Evolutionary conservation across 1,140 invertebrate genomes (phyloP).

Genomic region (Latrodectus geometricus): DNA sequence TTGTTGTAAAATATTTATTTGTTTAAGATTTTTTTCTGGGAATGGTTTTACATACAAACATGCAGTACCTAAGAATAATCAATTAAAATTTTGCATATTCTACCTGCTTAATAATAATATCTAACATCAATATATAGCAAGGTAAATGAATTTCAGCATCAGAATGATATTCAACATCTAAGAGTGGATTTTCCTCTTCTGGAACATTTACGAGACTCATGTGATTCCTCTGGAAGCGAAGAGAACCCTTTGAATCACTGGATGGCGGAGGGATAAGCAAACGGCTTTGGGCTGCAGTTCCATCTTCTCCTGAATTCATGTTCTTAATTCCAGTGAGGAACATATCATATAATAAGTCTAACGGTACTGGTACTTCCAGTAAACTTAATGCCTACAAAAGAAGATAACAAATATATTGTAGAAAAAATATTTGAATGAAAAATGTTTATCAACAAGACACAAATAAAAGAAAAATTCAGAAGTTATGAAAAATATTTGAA

Average conservation of each 20-base stretch:
- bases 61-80: no score
- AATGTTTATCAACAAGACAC: no score
- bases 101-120: slow-evolving; percentile 93
- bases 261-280: slow-evolving; percentile 40
- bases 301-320: not conserved
- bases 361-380: slow-evolving; percentile 88
- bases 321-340: slow-evolving; percentile 82
- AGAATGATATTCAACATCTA: slow-evolving; percentile 40
- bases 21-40: no score
- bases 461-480: no score
- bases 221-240: not conserved
- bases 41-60: no score
- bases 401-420: slow-evolving; percentile 18
- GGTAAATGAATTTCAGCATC: slow-evolving; percentile 75
- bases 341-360: slow-evolving; percentile 87
- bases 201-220: slow-evolving; percentile 47
- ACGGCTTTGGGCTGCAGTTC: not conserved
- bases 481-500: no score
- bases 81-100: not conserved
- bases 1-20: no score
- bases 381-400: slow-evolving; percentile 80
- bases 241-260: not conserved
- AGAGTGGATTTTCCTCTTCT: slow-evolving; percentile 34
- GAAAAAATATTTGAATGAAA: no score
- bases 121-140: slow-evolving; percentile 96